Evolutionary conservation across 2,888 invertebrate genomes (phyloP).

Genomic region (Drosophila lacicola): DNA sequence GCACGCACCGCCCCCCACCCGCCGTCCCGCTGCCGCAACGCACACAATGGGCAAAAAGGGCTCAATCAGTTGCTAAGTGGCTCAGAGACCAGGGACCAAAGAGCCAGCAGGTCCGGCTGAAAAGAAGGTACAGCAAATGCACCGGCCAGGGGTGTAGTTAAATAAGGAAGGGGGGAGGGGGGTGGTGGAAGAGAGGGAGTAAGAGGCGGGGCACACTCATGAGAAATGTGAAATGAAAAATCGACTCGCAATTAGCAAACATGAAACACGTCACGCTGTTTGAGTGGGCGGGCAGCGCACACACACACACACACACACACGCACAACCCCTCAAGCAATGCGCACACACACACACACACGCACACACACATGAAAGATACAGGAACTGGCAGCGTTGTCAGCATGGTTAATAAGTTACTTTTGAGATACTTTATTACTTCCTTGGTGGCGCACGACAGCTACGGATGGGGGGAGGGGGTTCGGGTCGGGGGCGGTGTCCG

Average conservation of each 20-base stretch:
- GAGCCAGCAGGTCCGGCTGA: slow-evolving; percentile 9
- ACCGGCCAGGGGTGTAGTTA: neutral
- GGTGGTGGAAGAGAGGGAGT: neutral
- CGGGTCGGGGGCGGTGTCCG: neutral
- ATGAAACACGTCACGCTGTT: slow-evolving; percentile 69
- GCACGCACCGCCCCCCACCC: slow-evolving; percentile 1
- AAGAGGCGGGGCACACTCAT: slow-evolving; percentile 40
- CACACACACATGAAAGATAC: slow-evolving; percentile 29
- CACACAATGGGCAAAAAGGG: slow-evolving; percentile 36
- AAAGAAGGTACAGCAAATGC: slow-evolving; percentile 3
- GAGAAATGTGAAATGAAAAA: slow-evolving; percentile 79
- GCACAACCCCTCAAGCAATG: slow-evolving; percentile 31
- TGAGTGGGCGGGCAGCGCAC: slow-evolving; percentile 27
- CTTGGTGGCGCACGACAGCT: slow-evolving; percentile 65
- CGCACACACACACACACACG: slow-evolving; percentile 23
- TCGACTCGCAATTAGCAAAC: slow-evolving; percentile 81
- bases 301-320: slow-evolving; percentile 21
- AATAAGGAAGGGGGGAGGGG: neutral
- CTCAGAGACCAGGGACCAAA: slow-evolving; percentile 38
- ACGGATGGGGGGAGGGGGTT: neutral
- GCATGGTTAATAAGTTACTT: slow-evolving; percentile 82
- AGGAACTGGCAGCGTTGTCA: slow-evolving; percentile 74
- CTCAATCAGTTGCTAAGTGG: slow-evolving; percentile 70
- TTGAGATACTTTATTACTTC: slow-evolving; percentile 81
- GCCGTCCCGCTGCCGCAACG: neutral